Conservation (phyloP, 2,797 vertebrate species). For the Pangasius larnaudii region DNA sequence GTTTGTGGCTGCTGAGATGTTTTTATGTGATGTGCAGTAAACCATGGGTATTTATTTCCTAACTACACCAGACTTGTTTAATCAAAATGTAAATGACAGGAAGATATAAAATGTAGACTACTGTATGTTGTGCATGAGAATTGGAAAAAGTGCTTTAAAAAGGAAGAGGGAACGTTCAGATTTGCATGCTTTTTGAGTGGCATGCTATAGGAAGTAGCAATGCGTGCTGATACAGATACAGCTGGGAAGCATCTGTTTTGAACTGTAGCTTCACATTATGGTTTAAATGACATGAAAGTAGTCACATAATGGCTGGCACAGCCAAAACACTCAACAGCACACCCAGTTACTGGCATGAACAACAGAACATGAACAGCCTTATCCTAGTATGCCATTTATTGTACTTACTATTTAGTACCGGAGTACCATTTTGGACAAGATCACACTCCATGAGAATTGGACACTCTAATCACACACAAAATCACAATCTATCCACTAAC, state of each 20-base stretch:
- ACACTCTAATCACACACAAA: neutral
- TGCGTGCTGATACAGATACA: conserved; percentile 46
- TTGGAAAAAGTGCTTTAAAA: conserved; percentile 52
- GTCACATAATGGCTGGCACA: neutral
- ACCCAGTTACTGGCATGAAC: neutral
- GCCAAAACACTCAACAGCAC: neutral
- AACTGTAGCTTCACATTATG: neutral
- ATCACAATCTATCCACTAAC: neutral
- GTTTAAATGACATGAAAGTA: neutral
- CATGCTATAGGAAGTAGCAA: conserved; percentile 9
- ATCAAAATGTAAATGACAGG: conserved; percentile 60
- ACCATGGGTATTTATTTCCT: conserved; percentile 50
- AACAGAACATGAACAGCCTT: neutral
- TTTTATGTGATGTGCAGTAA: conserved; percentile 29
- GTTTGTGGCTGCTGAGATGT: conserved; percentile 24
- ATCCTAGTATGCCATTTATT: neutral
- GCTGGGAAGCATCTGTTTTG: neutral
- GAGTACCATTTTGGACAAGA: neutral
- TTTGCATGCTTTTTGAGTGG: conserved; percentile 32
- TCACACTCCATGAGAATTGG: neutral
- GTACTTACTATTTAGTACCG: neutral
- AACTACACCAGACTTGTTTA: conserved; percentile 40
- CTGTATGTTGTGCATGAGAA: conserved; percentile 22
- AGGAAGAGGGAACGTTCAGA: conserved; percentile 6
- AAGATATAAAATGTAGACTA: conserved; percentile 46